These are phyloP conservation scores for Drosophila nigromelanica DNA, from an alignment of 1,140 invertebrate species.

Conservation along the genomic window DNA sequence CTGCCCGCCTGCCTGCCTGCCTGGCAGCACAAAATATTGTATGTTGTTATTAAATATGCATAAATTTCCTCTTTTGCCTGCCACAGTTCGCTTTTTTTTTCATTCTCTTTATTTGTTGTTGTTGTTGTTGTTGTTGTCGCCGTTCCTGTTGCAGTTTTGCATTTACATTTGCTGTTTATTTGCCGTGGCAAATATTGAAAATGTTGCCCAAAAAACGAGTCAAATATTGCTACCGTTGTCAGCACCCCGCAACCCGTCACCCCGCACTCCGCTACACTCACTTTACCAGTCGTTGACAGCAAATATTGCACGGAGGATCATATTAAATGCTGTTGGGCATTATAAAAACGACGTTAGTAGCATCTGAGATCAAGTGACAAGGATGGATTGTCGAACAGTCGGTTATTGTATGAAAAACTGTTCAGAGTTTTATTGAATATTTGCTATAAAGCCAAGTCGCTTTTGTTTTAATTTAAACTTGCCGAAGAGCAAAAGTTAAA, in stretches of 20 bases:
- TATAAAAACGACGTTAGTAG: not conserved
- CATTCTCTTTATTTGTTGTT: conserved; percentile 13
- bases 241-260: not conserved
- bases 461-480: too few species aligned
- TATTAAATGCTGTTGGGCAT: conserved; percentile 16
- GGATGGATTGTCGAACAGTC: not conserved
- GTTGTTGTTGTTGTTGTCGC: conserved; percentile 16
- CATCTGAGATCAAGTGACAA: conserved; percentile 2
- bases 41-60: conserved; percentile 81
- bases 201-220: conserved; percentile 48
- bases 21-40: conserved; percentile 46
- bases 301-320: conserved; percentile 10
- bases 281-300: conserved; percentile 16
- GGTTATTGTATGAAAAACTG: not conserved
- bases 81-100: conserved; percentile 13
- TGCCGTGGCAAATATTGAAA: conserved; percentile 78
- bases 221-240: not conserved
- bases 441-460: not conserved
- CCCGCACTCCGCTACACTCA: not conserved
- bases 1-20: conserved; percentile 14
- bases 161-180: conserved; percentile 81
- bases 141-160: conserved; percentile 52
- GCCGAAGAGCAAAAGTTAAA: too few species aligned
- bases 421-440: not conserved
- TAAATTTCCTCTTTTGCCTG: conserved; percentile 73